A percentile compares a stretch with the other conserved stretches of the same genome.
Conservation (phyloP, 2,888 invertebrate genomes). For the Drymonia ruficornis region DNA sequence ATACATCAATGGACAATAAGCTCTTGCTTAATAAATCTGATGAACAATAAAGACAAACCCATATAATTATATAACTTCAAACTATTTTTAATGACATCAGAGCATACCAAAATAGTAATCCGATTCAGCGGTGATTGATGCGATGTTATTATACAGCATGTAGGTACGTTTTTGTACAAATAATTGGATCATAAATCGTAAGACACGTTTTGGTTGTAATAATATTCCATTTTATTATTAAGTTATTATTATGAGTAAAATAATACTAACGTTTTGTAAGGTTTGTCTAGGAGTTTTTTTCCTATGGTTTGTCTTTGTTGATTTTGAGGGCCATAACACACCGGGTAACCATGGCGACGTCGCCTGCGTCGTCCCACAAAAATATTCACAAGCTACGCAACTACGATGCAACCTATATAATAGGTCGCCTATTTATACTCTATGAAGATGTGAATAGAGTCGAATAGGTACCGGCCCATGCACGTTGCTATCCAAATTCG, state of each 20-base stretch:
- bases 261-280: neutral
- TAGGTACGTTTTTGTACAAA: constrained; percentile 48
- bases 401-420: no score
- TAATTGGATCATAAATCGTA: constrained; percentile 54
- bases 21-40: neutral
- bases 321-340: no score
- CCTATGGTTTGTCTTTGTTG: no score
- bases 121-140: constrained; percentile 54
- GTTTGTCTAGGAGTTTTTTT: neutral
- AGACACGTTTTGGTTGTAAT: constrained; percentile 27
- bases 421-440: no score
- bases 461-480: no score
- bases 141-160: constrained; percentile 43
- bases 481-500: no score
- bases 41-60: neutral
- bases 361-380: no score
- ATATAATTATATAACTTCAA: constrained; percentile 7
- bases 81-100: constrained; percentile 19
- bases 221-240: constrained; percentile 22
- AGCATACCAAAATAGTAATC: constrained; percentile 44
- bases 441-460: no score
- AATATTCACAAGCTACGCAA: no score
- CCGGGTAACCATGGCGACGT: no score
- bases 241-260: neutral
- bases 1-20: no score